Evolutionary conservation across 1,140 invertebrate species (phyloP).

Genomic region (Drosophila ironensis): DNA sequence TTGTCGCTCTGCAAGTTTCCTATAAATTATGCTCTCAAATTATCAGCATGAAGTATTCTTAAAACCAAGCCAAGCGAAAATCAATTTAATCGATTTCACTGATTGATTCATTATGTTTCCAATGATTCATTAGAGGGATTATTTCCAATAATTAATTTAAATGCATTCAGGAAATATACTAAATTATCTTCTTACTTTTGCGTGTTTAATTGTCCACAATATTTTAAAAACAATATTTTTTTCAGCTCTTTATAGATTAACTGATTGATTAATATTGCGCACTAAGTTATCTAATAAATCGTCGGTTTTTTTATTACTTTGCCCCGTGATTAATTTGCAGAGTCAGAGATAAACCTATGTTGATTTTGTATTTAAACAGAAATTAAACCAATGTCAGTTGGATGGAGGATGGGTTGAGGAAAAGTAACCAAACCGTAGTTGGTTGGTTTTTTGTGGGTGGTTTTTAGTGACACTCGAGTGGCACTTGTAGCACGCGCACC

Average conservation of each 20-base stretch:
- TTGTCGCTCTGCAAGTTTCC: no score
- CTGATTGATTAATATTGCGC: neutral
- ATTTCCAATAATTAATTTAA: no score
- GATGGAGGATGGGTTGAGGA: neutral
- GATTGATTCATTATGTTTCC: no score
- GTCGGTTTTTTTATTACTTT: neutral
- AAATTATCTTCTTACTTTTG: no score
- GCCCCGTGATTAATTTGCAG: neutral
- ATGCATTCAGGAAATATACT: neutral
- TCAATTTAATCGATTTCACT: no score
- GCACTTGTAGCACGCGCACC: constrained; percentile 57
- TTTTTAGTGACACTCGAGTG: constrained; percentile 49
- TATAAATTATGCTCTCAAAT: no score
- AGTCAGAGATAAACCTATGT: neutral
- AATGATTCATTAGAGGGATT: no score
- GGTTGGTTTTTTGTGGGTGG: constrained; percentile 14
- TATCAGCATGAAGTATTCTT: no score
- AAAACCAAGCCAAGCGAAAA: no score
- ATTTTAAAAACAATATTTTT: neutral
- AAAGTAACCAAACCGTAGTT: constrained; percentile 18
- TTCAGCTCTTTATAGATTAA: neutral
- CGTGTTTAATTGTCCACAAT: no score
- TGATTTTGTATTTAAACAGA: neutral
- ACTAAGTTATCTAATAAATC: neutral
- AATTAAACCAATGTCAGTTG: neutral